phyloP scores from a whole-genome alignment of 2,888 invertebrate species.

The Antitype chi region DNA sequence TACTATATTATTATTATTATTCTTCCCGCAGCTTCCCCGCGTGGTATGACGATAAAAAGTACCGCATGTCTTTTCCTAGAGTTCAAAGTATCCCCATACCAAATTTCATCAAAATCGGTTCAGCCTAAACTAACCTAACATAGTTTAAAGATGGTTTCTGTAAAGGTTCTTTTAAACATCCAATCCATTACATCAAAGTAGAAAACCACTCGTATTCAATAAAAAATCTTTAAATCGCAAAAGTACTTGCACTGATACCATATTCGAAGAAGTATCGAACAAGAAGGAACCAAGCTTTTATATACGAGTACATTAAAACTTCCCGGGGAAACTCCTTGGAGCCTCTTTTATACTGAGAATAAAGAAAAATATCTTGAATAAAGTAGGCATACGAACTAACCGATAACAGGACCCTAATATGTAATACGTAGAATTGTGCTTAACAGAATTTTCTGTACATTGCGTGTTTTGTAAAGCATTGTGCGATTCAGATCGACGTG shows the following conservation, averaged over 20 bases:
- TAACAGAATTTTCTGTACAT: constrained; percentile 35
- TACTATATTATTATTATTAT: no score
- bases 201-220: constrained; percentile 24
- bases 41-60: no score
- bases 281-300: constrained; percentile 75
- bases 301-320: constrained; percentile 83
- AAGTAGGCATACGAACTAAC: constrained; percentile 63
- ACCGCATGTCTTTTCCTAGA: no score
- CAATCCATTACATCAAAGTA: constrained; percentile 18
- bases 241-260: constrained; percentile 63
- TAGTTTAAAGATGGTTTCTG: not conserved
- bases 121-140: no score
- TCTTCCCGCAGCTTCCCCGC: no score
- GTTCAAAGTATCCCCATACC: no score
- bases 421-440: constrained; percentile 38
- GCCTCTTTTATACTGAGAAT: constrained; percentile 58
- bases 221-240: constrained; percentile 51
- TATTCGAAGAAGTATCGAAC: constrained; percentile 68
- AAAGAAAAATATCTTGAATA: constrained; percentile 59
- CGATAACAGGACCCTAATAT: constrained; percentile 44
- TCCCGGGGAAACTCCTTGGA: constrained; percentile 60
- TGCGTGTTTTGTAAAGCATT: constrained; percentile 20
- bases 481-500: not conserved
- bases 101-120: no score
- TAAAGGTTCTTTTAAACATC: not conserved